A percentile compares a stretch with the other conserved stretches of the same genome.
Evolutionary conservation across 2,888 invertebrate genomes (phyloP).

Genomic region (Cyclophora albipunctata): DNA sequence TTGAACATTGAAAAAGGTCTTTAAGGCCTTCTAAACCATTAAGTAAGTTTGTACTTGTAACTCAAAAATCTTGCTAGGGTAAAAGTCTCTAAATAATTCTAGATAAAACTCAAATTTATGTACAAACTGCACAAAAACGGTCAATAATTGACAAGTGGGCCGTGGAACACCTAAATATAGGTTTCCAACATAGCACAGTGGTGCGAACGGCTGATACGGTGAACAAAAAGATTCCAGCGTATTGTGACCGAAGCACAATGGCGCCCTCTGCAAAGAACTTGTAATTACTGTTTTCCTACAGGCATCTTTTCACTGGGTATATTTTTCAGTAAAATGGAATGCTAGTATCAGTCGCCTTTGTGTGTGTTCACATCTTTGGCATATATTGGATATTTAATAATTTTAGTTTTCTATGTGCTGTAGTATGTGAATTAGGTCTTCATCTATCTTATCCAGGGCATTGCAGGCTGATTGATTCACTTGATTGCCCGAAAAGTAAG

Average conservation of each 20-base stretch:
- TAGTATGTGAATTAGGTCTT: too few species aligned
- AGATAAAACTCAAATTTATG: slow-evolving; percentile 3
- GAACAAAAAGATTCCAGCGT: slow-evolving; percentile 71
- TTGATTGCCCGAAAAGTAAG: too few species aligned
- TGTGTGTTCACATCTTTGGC: slow-evolving; percentile 44
- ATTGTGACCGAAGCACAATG: slow-evolving; percentile 64
- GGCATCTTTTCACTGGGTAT: slow-evolving; percentile 52
- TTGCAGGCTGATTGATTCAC: too few species aligned
- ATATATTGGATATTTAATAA: slow-evolving; percentile 16
- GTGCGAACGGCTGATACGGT: slow-evolving; percentile 67
- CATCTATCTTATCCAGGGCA: too few species aligned
- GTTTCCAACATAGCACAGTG: slow-evolving; percentile 42
- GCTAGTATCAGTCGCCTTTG: slow-evolving; percentile 44
- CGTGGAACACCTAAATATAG: slow-evolving; percentile 44
- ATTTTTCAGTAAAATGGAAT: slow-evolving; percentile 63
- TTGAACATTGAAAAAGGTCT: too few species aligned
- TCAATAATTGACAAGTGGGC: slow-evolving; percentile 36
- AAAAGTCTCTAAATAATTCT: too few species aligned
- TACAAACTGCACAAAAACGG: slow-evolving; percentile 27
- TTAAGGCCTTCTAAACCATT: too few species aligned
- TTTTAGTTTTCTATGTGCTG: not conserved
- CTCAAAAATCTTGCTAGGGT: slow-evolving; percentile 1
- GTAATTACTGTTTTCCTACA: slow-evolving; percentile 74
- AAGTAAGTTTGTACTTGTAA: too few species aligned
- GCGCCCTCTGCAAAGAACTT: slow-evolving; percentile 56